Evolutionary conservation across 2,113 vertebrate genomes (phyloP).

Genomic region (Vanacampus margaritifer): DNA sequence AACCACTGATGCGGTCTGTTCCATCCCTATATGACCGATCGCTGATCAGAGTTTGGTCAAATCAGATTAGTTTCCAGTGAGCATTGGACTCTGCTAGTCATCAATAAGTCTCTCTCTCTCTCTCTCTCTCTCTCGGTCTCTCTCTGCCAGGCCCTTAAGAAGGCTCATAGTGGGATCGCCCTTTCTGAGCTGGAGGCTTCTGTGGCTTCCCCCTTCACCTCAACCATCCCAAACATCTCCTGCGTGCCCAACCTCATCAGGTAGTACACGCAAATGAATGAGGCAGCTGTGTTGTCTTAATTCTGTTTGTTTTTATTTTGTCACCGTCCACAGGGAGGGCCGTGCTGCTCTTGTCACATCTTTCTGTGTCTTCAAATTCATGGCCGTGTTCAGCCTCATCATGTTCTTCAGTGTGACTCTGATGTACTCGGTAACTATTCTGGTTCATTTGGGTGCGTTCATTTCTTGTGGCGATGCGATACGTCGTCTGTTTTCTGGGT

Average conservation of each 20-base stretch:
- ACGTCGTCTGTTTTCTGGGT: too few relatives aligned
- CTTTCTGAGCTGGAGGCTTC: conserved; percentile 95
- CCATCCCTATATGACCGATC: too few relatives aligned
- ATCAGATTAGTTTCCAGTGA: too few relatives aligned
- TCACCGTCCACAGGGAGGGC: conserved; percentile 81
- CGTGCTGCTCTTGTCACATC: conserved; percentile 95
- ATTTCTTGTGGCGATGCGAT: background rate
- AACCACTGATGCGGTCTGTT: too few relatives aligned
- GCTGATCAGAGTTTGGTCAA: too few relatives aligned
- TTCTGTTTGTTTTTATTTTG: background rate
- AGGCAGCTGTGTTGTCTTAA: background rate
- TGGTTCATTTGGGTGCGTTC: background rate
- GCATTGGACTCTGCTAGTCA: too few relatives aligned
- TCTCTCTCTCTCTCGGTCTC: too few relatives aligned
- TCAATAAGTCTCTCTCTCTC: too few relatives aligned
- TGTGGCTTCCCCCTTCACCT: conserved; percentile 96
- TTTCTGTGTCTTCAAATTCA: conserved; percentile 98
- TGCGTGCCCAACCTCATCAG: conserved; percentile 96
- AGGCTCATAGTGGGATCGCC: conserved; percentile 92
- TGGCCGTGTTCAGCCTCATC: conserved; percentile 98
- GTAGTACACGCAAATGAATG: conserved; percentile 58
- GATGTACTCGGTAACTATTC: conserved; percentile 82
- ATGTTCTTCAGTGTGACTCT: conserved; percentile 92
- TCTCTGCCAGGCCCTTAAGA: conserved; percentile 83
- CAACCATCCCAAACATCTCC: conserved; percentile 88